A percentile compares a stretch with the other conserved stretches of the same genome.
phyloP scores from a whole-genome alignment of 2,888 invertebrate species.

The Cataglyphis altisquamis region DNA sequence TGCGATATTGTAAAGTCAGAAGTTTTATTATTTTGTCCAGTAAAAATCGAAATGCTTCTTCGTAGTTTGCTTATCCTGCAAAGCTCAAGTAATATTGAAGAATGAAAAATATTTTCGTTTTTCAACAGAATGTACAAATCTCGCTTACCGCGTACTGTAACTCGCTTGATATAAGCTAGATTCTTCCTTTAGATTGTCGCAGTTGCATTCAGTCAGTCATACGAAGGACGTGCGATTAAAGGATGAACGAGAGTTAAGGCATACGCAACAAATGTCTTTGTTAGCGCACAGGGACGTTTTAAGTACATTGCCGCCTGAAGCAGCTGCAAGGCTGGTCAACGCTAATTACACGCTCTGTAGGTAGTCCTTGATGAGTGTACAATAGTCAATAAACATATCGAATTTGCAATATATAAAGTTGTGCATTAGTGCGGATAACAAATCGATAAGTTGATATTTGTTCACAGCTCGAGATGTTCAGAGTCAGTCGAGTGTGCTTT shows the following conservation, averaged over 20 bases:
- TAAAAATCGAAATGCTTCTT: constrained; percentile 20
- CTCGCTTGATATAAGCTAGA: constrained; percentile 77
- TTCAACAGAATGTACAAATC: not conserved
- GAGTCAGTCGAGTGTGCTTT: constrained; percentile 92
- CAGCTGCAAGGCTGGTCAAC: constrained; percentile 91
- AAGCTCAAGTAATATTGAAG: constrained; percentile 15
- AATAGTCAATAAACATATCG: not conserved
- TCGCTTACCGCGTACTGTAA: not conserved
- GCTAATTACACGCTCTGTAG: constrained; percentile 92
- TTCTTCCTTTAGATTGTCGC: constrained; percentile 89
- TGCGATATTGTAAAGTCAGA: not conserved
- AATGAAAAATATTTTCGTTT: not conserved
- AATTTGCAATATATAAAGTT: not conserved
- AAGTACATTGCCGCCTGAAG: constrained; percentile 90
- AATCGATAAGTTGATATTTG: constrained; percentile 53
- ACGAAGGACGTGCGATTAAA: constrained; percentile 91
- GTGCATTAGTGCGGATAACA: not conserved
- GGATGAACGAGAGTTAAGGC: constrained; percentile 92
- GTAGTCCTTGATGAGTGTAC: constrained; percentile 81
- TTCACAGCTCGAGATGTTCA: constrained; percentile 92
- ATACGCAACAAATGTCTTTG: constrained; percentile 91
- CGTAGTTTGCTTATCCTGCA: not conserved
- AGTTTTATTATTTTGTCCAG: constrained; percentile 23
- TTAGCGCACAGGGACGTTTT: constrained; percentile 91
- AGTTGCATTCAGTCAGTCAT: constrained; percentile 92